These are phyloP conservation scores for Heliconius hewitsoni DNA, from an alignment of 1,140 invertebrate species.

Conservation along the genomic window DNA sequence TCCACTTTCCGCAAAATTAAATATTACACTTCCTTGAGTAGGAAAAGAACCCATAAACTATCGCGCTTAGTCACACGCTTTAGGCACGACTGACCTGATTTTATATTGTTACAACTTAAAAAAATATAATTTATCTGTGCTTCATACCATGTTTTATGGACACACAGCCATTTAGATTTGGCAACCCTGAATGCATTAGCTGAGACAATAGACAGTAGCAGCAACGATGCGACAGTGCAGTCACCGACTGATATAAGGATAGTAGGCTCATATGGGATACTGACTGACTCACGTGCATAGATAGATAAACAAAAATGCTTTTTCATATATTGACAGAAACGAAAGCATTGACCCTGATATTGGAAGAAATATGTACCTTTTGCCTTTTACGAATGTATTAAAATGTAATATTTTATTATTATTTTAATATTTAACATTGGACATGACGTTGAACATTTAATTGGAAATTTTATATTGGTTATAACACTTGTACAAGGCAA, in stretches of 20 bases:
- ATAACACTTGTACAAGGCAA: too few relatives aligned
- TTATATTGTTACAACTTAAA: too few relatives aligned
- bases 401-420: not conserved
- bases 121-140: too few relatives aligned
- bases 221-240: slow-evolving; percentile 26
- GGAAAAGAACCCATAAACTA: too few relatives aligned
- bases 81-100: too few relatives aligned
- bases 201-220: slow-evolving; percentile 47
- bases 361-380: not conserved
- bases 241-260: slow-evolving; percentile 20
- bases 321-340: not conserved
- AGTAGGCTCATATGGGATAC: not conserved
- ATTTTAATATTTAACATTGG: not conserved
- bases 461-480: too few relatives aligned
- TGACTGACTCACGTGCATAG: not conserved
- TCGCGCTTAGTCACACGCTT: too few relatives aligned
- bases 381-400: not conserved
- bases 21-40: too few relatives aligned
- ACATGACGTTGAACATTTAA: too few relatives aligned
- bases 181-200: slow-evolving; percentile 48
- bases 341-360: not conserved
- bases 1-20: too few relatives aligned
- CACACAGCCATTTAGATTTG: not conserved
- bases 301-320: slow-evolving; percentile 3
- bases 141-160: too few relatives aligned